Base-by-base conservation (phyloP, 2,113 vertebrate species). In the Synodontis membranacea region DNA sequence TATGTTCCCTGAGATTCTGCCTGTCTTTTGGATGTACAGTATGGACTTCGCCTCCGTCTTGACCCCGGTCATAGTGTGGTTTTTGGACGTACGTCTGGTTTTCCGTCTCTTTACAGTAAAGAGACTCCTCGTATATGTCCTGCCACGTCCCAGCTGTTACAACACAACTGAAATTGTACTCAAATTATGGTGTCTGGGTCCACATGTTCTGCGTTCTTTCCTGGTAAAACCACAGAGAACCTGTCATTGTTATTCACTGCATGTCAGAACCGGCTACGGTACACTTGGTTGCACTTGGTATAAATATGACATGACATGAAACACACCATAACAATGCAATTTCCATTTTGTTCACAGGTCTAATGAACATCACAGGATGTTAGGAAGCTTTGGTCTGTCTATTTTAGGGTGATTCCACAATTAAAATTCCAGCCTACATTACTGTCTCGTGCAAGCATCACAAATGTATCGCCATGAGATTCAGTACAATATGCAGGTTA, bases 51-150 rank as follows among this genome's bases (percentile, higher is more conserved):
- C 52, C 52, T 54, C 34, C 39, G 19, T 23, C 31, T 50, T 76
- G 74, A 48, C 44, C 8, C 76, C 3, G 2, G 15, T 25, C 31
- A 1, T 52, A 34, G 6, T 78, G 8, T 80, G 75, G 75, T 79
- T 79, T 79, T 79, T 54, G 31, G 75, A 79, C 50, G 37, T 54
- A 80, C 12, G 19, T 39, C 50, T 34, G 34, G 4, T 56, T 80
- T 80, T 80, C 52, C 19, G 25, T 56, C 78, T 80, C 78, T 80
- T 37, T 80, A 80, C 39, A 80, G 56, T 79, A 56, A 80, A 80
- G 50, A 54, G 19, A 39, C 19, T 54, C 50, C 4, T 0, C 78
- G 39, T 5, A 23, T 56, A 80, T 56, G 78, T 56, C 7, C 34
- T 80, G 50, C 52, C 78, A 80, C 31, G 4, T 80, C 50, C 17